Evolutionary conservation across 2,797 vertebrate species (phyloP), one percentile per base, ranked within the genome.

Genomic region (Melanotaenia pygmaea): DNA sequence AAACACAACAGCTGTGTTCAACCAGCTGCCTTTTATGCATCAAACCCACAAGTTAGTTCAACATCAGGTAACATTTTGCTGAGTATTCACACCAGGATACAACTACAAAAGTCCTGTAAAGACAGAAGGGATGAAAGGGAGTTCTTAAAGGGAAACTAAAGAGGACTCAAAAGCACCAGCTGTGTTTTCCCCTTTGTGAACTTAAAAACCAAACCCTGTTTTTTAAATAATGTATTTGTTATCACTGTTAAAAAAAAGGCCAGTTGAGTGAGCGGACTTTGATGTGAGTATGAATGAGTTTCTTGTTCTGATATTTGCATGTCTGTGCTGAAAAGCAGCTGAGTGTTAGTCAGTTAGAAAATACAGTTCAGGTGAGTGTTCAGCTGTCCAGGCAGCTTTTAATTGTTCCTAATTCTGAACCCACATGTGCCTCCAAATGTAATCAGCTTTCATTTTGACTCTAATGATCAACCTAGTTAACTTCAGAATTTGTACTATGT

Each of bases 121-220:
- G 8, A 34, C 5, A 43, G 2, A 38, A 8, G 8, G 32, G 26
- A 72, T 26, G 51, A 77, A 74, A 87, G 86, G 89, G 54, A 88
- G 82, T 86, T 89, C 72, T 79, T 38, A 16, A 16, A n/a, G 64
- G 70, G 59, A 37, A 64, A 71, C 71, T 37, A 45, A 50, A 63
- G 20, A 37, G 34, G 24, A 69, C 7, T 57, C 26, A 51, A 47
- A 8, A 34, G 16, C 4, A 9, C 26, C 2, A 24, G 10, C 13
- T 53, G 64, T 53, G 35, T 56, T 64, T 58, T 60, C 12, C 51
- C 59, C 28, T 32, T 34, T 5, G 47, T 22, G 24, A 16, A 64
- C 24, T 16, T 62, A 1, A 7, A 51, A 32, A 53, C 9, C 16
- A 30, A 47, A 53, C 9, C 60, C 8, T 35, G 8, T 6, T 45